Conservation (phyloP, 2,113 vertebrate species). For the Phalacrocorax brasilianus region DNA sequence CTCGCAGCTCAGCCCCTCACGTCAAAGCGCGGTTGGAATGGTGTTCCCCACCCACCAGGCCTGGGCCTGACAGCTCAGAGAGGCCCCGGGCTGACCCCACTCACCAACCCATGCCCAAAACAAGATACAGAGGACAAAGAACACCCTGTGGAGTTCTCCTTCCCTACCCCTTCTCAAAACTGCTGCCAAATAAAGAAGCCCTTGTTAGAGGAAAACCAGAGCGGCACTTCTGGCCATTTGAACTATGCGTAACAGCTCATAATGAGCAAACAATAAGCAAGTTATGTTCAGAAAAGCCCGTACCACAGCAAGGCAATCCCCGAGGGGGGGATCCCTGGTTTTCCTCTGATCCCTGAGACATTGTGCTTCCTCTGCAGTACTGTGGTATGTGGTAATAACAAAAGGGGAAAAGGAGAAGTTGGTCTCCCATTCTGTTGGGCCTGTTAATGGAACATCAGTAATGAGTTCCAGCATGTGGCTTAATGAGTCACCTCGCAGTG, state of each 20-base stretch:
- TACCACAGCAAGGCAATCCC: background rate
- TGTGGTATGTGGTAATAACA: background rate
- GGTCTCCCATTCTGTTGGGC: background rate
- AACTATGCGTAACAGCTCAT: background rate
- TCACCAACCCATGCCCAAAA: background rate
- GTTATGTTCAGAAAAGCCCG: background rate
- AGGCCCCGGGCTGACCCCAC: background rate
- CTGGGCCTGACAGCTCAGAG: background rate
- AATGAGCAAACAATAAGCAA: slow-evolving; percentile 9
- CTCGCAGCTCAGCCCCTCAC: background rate
- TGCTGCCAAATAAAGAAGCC: slow-evolving; percentile 34
- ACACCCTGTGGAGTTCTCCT: background rate
- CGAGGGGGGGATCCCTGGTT: background rate
- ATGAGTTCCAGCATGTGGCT: background rate
- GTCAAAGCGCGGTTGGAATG: background rate
- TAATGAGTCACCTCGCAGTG: background rate
- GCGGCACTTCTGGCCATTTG: slow-evolving; percentile 25
- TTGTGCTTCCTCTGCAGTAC: background rate
- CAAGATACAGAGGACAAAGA: slow-evolving; percentile 15
- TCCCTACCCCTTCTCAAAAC: background rate
- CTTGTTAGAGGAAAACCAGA: slow-evolving; percentile 22
- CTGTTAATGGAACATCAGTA: background rate
- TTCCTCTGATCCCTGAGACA: background rate
- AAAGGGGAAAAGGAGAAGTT: background rate
- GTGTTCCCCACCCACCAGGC: background rate